Percentiles rank a stretch among this genome's conserved stretches.
These are phyloP conservation scores for Pardosa pseudoannulata DNA, from an alignment of 2,888 invertebrate genomes.

Conservation along the genomic window DNA sequence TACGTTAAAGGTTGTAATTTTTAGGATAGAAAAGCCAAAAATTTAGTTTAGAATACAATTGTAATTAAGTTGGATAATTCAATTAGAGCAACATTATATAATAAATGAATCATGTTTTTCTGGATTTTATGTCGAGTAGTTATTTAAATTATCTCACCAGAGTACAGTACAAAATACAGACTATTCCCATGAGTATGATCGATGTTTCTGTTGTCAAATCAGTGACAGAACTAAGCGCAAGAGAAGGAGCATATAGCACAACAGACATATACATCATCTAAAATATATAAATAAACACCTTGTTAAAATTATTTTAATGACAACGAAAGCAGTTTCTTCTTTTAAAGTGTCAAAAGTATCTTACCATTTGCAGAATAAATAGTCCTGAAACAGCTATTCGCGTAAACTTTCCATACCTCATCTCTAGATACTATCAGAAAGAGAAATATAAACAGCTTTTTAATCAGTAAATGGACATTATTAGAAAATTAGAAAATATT, in stretches of 20 bases:
- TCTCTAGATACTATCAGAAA: conserved; percentile 31
- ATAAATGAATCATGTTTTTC: no score
- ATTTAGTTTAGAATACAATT: no score
- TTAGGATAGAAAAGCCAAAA: no score
- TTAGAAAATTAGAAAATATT: no score
- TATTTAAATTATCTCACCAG: neutral
- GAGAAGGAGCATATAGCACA: conserved; percentile 4
- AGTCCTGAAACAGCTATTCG: conserved; percentile 23
- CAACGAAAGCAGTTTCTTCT: neutral
- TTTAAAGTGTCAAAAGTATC: neutral
- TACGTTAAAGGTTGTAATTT: no score
- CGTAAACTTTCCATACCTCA: conserved; percentile 36
- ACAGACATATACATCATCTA: conserved; percentile 32
- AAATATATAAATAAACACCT: neutral
- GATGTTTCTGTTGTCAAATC: conserved; percentile 8
- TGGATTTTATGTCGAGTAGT: no score
- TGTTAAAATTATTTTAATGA: neutral
- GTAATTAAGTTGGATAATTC: no score
- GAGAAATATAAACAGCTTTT: neutral
- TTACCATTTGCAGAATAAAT: conserved; percentile 44
- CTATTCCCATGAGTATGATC: conserved; percentile 9
- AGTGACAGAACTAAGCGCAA: conserved; percentile 37
- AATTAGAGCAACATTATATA: no score
- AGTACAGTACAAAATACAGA: conserved; percentile 30
- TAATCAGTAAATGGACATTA: no score